Evolutionary conservation across 2,113 vertebrate species (phyloP), one percentile per base, ranked within the genome.

Genomic region (Nothoprocta pentlandii): DNA sequence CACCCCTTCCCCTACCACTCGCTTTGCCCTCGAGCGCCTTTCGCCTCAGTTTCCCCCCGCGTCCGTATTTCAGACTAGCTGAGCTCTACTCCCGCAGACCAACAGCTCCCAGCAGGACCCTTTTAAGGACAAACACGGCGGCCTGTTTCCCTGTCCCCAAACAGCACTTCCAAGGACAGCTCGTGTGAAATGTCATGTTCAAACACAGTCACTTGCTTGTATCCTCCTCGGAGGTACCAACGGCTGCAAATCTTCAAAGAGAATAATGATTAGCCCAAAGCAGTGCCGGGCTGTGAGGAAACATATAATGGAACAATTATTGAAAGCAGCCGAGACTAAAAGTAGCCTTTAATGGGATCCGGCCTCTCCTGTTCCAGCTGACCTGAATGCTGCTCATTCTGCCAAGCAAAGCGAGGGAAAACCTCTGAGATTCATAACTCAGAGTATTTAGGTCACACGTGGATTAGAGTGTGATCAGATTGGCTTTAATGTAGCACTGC

Each of bases 341-440:
- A 94, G 84, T 8, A 67, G 59, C 68, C 17, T 87, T 89, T 91
- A 78, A 74, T 51, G 73, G 90, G 86, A 78, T 84, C 80, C 28
- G 10, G 42, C 77, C 6, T 80, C 81, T 85, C 49, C 78, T 42
- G 46, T 79, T 70, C 76, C 46, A 1, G 0, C 79, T 85, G 93
- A 83, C 89, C 89, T 73, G 63, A 59, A 70, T 63, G 94, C 77
- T 76, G 81, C 85, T 92, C 41, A 47, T 62, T 56, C 92, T 92
- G 75, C 78, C 81, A 26, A 76, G 46, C 42, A 83, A 82, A 85
- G 44, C 47, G 91, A 89, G 68, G 0, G 0, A 80, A 93, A 90
- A 63, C 88, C 94, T 68, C 83, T 1, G 90, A 61, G 92, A 51
- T 81, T 84, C 67, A 32, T 34, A 46, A 86, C 3, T 30, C 6